A percentile compares a stretch with the other conserved stretches of the same genome.
Evolutionary conservation across 2,888 invertebrate species (phyloP).

Genomic region (Phortica okadai): DNA sequence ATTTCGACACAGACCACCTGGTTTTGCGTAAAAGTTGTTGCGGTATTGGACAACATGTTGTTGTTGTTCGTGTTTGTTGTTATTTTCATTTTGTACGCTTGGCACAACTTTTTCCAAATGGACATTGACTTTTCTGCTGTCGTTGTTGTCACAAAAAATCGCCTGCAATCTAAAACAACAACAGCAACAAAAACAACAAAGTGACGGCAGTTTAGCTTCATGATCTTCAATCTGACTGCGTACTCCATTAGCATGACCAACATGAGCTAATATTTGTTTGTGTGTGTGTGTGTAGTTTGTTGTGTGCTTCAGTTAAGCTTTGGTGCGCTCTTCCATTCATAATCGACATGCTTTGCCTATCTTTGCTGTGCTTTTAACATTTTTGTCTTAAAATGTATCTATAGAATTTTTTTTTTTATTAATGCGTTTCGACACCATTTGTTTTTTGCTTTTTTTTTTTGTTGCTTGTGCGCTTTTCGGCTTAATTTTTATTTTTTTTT

Average conservation of each 20-base stretch:
- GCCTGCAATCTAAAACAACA: too few species aligned
- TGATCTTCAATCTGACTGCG: conserved; percentile 16
- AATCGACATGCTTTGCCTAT: background rate
- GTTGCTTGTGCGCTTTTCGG: conserved; percentile 4
- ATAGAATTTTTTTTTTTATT: background rate
- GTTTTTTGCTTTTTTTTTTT: background rate
- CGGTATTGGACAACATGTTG: conserved; percentile 40
- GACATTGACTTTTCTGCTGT: background rate
- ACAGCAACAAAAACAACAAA: conserved; percentile 4
- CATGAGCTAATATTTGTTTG: background rate
- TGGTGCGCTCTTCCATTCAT: background rate
- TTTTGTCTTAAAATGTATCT: conserved; percentile 1
- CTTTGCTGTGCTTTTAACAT: background rate
- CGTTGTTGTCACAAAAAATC: background rate
- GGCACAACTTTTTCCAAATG: conserved; percentile 9
- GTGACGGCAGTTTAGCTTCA: background rate
- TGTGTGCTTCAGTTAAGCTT: background rate
- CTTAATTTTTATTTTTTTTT: background rate
- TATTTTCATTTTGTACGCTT: conserved; percentile 45
- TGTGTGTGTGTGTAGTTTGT: conserved; percentile 1
- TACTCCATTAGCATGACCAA: conserved; percentile 21
- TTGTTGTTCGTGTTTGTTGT: conserved; percentile 37
- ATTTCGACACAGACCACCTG: conserved; percentile 51
- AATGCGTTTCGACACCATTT: conserved; percentile 21
- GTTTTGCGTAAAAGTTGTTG: conserved; percentile 52